Percentiles rank a stretch among this genome's conserved stretches.
These are phyloP conservation scores for Yponomeuta cagnagella DNA, from an alignment of 2,888 invertebrate species.

Conservation along the genomic window DNA sequence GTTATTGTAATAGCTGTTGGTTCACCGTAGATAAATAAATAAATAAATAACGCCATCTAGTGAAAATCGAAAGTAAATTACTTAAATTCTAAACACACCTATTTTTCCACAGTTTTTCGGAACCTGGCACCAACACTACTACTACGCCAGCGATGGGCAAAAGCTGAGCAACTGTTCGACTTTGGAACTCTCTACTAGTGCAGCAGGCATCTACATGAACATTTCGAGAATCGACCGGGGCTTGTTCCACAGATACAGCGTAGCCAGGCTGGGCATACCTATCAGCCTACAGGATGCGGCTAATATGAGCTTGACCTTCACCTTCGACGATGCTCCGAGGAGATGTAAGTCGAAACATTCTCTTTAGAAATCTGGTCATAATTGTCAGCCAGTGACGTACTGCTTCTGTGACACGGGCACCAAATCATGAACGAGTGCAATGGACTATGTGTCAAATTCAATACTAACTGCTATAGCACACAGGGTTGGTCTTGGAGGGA, in stretches of 20 bases:
- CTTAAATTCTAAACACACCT: neutral
- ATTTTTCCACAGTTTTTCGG: conserved; percentile 44
- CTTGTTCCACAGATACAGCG: conserved; percentile 51
- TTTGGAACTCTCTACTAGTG: conserved; percentile 37
- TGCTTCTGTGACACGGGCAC: no score
- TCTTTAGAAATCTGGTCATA: neutral
- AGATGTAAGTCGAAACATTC: conserved; percentile 41
- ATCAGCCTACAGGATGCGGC: conserved; percentile 36
- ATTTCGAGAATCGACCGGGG: conserved; percentile 53
- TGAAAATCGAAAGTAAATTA: no score
- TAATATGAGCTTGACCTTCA: conserved; percentile 40
- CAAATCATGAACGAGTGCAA: no score
- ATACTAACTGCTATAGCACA: no score
- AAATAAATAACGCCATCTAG: no score
- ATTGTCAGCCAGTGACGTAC: neutral
- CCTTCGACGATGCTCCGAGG: conserved; percentile 47
- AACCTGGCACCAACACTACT: conserved; percentile 56
- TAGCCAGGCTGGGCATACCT: conserved; percentile 41
- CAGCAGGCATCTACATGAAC: conserved; percentile 46
- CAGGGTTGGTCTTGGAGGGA: no score
- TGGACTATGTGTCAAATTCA: no score
- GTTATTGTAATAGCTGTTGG: no score
- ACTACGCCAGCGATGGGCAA: conserved; percentile 52
- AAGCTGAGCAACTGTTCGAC: conserved; percentile 51
- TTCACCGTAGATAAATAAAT: no score